Conservation (phyloP, 2,888 invertebrate species). For the Cantharis lateralis region DNA sequence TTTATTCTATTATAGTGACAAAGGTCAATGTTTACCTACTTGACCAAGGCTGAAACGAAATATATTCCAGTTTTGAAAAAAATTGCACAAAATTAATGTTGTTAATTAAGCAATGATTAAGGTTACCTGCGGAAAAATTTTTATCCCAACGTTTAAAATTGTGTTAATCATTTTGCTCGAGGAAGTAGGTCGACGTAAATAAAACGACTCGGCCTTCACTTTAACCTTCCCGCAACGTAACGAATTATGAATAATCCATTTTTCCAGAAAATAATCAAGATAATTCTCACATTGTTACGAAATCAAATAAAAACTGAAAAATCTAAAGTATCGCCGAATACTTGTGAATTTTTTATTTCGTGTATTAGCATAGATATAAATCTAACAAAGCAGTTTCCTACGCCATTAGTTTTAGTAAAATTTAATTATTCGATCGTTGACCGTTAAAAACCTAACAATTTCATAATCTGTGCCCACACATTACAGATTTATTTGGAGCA, state of each 20-base stretch:
- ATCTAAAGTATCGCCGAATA: background rate
- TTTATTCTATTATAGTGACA: background rate
- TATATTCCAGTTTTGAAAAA: background rate
- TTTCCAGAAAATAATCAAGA: background rate
- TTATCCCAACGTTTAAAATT: background rate
- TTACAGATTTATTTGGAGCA: background rate
- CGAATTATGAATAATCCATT: background rate
- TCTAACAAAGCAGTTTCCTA: constrained; percentile 1
- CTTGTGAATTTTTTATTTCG: background rate
- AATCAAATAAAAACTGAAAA: background rate
- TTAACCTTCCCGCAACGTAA: background rate
- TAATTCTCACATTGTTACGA: background rate
- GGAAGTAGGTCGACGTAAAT: background rate
- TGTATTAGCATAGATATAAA: constrained; percentile 1
- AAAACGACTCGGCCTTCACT: background rate
- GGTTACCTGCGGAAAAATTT: background rate
- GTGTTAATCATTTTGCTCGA: background rate
- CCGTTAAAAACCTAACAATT: background rate
- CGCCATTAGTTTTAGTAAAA: background rate
- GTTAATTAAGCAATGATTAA: background rate
- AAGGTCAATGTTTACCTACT: background rate
- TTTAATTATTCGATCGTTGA: constrained; percentile 3
- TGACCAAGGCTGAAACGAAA: background rate
- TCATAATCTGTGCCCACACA: background rate
- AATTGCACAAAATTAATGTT: background rate